These are phyloP conservation scores for Drosophila triauraria DNA, from an alignment of 1,140 invertebrate species.

Conservation along the genomic window DNA sequence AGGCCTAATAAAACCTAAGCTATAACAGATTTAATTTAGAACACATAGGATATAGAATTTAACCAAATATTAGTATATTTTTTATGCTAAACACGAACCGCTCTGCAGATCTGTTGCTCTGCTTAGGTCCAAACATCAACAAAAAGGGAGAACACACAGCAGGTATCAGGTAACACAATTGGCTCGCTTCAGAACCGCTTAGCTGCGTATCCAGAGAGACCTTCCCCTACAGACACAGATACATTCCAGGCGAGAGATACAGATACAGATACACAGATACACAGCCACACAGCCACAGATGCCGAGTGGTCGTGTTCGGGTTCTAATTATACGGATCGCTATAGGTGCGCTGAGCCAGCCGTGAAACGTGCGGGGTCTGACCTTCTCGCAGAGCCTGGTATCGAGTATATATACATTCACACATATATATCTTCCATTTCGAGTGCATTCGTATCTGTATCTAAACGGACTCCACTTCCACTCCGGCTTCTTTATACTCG, in stretches of 20 bases:
- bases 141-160: conserved; percentile 5
- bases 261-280: conserved; percentile 1
- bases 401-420: conserved; percentile 12
- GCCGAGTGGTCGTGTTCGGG: conserved; percentile 65
- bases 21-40: neutral
- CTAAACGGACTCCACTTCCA: conserved; percentile 44
- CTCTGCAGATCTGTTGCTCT: conserved; percentile 30
- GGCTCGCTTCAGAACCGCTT: conserved; percentile 60
- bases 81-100: conserved; percentile 26
- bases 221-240: conserved; percentile 36
- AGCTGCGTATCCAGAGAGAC: conserved; percentile 59
- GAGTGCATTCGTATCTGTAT: conserved; percentile 19
- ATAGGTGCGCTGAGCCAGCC: conserved; percentile 78
- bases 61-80: conserved; percentile 16
- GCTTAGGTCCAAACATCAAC: conserved; percentile 18
- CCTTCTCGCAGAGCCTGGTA: conserved; percentile 73
- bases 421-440: conserved; percentile 6
- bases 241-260: conserved; percentile 21
- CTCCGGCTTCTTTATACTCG: conserved; percentile 38
- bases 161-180: conserved; percentile 65
- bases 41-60: neutral
- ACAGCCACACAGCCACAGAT: conserved; percentile 11
- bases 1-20: no score
- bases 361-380: conserved; percentile 82
- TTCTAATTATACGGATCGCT: conserved; percentile 76